A percentile compares a stretch with the other conserved stretches of the same genome.
phyloP scores from a whole-genome alignment of 2,888 invertebrate species.

The Bombylius discolor region DNA sequence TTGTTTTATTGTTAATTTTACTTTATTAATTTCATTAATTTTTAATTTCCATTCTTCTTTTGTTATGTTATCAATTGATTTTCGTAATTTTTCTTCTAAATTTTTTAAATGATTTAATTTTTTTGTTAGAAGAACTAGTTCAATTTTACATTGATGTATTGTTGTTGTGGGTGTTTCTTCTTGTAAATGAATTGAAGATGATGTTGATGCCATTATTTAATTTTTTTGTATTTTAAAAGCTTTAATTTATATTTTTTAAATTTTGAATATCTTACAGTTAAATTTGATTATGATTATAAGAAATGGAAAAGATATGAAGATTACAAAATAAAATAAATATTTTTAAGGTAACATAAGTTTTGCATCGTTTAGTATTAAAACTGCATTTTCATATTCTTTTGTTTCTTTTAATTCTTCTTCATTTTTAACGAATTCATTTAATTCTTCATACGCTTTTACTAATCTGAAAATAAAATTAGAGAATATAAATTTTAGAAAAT shows the following conservation, averaged over 20 bases:
- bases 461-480: constrained; percentile 36
- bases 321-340: not conserved
- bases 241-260: too few species aligned
- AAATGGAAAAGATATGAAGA: too few species aligned
- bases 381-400: constrained; percentile 57
- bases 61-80: not conserved
- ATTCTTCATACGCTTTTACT: constrained; percentile 60
- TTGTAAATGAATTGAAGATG: not conserved
- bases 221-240: not conserved
- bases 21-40: not conserved
- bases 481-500: not conserved
- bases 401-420: constrained; percentile 66
- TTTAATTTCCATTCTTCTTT: not conserved
- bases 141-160: not conserved
- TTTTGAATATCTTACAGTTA: too few species aligned
- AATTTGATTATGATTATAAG: too few species aligned
- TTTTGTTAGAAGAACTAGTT: not conserved
- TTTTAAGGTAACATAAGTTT: constrained; percentile 33
- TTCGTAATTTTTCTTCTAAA: not conserved
- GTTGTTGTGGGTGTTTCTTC: not conserved
- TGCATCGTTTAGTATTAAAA: constrained; percentile 53
- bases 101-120: not conserved
- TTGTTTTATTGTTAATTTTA: not conserved
- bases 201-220: not conserved
- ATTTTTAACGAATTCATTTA: constrained; percentile 56